Conservation (phyloP, 2,113 vertebrate species). For the Microcebus lehilahytsara region DNA sequence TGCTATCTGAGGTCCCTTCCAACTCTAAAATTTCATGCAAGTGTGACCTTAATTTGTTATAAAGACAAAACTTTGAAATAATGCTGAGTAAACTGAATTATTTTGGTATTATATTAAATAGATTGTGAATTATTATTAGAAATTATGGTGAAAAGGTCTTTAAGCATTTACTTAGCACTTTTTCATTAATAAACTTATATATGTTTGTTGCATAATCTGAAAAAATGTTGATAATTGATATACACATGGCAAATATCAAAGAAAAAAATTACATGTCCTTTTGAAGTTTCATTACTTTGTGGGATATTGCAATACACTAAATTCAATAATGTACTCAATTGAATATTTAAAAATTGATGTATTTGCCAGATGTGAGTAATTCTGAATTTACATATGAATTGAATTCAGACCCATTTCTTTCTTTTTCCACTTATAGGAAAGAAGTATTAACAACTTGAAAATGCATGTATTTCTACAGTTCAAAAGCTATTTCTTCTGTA, state of each 20-base stretch:
- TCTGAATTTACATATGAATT: conserved; percentile 13
- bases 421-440: not conserved
- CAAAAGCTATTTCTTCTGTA: not conserved
- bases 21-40: not conserved
- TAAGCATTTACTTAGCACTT: not conserved
- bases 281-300: not conserved
- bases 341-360: not conserved
- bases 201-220: not conserved
- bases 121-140: not conserved
- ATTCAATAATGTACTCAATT: not conserved
- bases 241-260: not conserved
- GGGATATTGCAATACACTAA: not conserved
- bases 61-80: conserved; percentile 1
- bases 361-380: not conserved
- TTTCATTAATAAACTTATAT: not conserved
- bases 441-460: conserved; percentile 3
- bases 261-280: not conserved
- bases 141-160: not conserved
- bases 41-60: not conserved
- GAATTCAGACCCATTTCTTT: not conserved
- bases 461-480: not conserved
- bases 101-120: not conserved
- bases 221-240: not conserved
- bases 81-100: not conserved
- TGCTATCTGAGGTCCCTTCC: not conserved